Conservation (phyloP, 1,140 invertebrate species). For the Saxidomus purpurata region DNA sequence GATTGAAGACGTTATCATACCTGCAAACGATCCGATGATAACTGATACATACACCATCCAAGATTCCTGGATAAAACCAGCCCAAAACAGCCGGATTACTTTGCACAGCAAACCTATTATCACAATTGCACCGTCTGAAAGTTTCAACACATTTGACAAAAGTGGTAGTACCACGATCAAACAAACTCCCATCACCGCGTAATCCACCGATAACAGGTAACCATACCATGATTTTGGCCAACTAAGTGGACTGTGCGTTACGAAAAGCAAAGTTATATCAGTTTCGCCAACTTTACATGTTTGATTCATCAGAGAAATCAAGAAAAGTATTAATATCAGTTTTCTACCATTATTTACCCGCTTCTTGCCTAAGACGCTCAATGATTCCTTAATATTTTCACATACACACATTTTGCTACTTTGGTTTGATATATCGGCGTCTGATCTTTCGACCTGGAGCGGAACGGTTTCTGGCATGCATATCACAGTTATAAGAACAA, state of each 20-base stretch:
- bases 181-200: conserved; percentile 82
- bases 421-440: conserved; percentile 39
- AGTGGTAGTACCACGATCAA: conserved; percentile 82
- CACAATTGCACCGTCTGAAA: conserved; percentile 79
- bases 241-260: conserved; percentile 79
- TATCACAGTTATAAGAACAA: conserved; percentile 75
- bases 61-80: conserved; percentile 79
- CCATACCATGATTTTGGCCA: conserved; percentile 85
- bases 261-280: conserved; percentile 84
- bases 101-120: conserved; percentile 82
- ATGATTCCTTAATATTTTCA: conserved; percentile 77
- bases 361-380: conserved; percentile 75
- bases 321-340: conserved; percentile 75
- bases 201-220: conserved; percentile 85
- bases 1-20: conserved; percentile 81
- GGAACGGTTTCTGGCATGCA: conserved; percentile 78
- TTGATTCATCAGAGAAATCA: conserved; percentile 77
- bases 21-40: conserved; percentile 79
- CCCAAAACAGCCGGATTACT: conserved; percentile 79
- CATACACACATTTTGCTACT: conserved; percentile 67
- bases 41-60: conserved; percentile 85
- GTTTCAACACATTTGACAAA: conserved; percentile 75
- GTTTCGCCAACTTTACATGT: conserved; percentile 84
- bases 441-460: conserved; percentile 61
- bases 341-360: conserved; percentile 71